These are phyloP conservation scores for Dermatophagoides farinae DNA, from an alignment of 1,140 invertebrate species.

Conservation along the genomic window DNA sequence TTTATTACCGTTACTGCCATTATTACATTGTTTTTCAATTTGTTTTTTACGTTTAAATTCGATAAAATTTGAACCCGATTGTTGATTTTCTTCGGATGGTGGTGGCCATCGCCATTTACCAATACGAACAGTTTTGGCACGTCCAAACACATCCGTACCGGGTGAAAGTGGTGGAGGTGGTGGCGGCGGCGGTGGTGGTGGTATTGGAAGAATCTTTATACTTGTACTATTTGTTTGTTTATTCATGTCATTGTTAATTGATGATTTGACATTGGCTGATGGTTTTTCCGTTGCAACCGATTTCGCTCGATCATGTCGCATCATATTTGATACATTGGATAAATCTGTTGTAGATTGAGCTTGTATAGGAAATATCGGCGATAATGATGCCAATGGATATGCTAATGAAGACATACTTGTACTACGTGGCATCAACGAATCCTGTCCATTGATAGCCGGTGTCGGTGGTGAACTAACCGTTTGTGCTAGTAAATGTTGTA, in stretches of 20 bases:
- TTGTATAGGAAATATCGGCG: neutral
- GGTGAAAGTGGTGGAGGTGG: conserved; percentile 33
- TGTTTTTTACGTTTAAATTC: conserved; percentile 64
- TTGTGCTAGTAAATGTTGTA: conserved; percentile 58
- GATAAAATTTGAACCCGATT: conserved; percentile 45
- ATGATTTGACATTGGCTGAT: conserved; percentile 16
- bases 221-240: neutral
- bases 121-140: conserved; percentile 82
- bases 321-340: neutral
- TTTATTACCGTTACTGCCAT: neutral
- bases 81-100: conserved; percentile 42
- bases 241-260: neutral
- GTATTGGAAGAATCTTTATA: conserved; percentile 6
- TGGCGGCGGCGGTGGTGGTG: conserved; percentile 17
- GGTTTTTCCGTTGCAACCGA: conserved; percentile 10
- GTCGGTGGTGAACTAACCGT: conserved; percentile 10
- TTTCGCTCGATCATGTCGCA: conserved; percentile 7
- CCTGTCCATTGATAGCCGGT: neutral
- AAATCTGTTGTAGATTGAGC: neutral
- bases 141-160: conserved; percentile 67
- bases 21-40: conserved; percentile 30
- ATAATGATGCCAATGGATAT: conserved; percentile 14
- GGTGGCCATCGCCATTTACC: conserved; percentile 94
- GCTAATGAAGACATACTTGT: conserved; percentile 20
- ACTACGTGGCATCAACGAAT: conserved; percentile 9